Base-by-base conservation (phyloP, 2,888 invertebrate species). In the Calliphora vomitoria region DNA sequence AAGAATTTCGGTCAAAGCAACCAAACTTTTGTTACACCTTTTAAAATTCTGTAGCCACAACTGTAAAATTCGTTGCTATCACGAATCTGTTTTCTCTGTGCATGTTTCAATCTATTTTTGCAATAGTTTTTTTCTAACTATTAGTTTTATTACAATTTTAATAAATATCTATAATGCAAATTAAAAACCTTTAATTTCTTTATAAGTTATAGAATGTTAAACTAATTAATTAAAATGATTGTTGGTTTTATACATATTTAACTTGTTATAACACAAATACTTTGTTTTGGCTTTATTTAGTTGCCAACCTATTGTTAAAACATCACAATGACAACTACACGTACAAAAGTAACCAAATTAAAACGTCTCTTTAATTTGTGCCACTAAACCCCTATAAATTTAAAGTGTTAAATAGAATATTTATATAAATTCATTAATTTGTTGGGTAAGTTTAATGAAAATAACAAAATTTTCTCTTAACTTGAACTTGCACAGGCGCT, bases 401-500 rank as follows among this genome's bases (percentile, higher is more conserved):
- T 20, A 53, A 25, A 55, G 44, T 81, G n/a, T 72, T 47, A 62
- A 50, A 50, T 62, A 62, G 25, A 50, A 64, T 64, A 72, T 64
- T 72, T 72, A 71, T 58, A 44, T 68, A 68, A 66, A 66, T 75
- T 82, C 55, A 58, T 74, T 75, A 66, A 82, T 74, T 58, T 25
- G 10, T 66, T 55, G 25, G 60, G 25, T 15, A n/a, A 71, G n/a
- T 20, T 18, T 13, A 20, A 64, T 13, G n/a, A 35, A 74, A 58
- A 66, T 58, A 66, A 75, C 5, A 55, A 58, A 13, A 41, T 44
- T 35, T 74, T 79, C 78, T 79, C 82, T 79, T 82, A 78, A 78
- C 41, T 64, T 82, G 81, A 87, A 82, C 85, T 76, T 87, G 87
- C 87, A 87, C 87, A 87, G 82, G 87, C 85, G 87, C 87, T 74